Conservation (phyloP, 2,797 vertebrate genomes). For the Columba guinea region DNA sequence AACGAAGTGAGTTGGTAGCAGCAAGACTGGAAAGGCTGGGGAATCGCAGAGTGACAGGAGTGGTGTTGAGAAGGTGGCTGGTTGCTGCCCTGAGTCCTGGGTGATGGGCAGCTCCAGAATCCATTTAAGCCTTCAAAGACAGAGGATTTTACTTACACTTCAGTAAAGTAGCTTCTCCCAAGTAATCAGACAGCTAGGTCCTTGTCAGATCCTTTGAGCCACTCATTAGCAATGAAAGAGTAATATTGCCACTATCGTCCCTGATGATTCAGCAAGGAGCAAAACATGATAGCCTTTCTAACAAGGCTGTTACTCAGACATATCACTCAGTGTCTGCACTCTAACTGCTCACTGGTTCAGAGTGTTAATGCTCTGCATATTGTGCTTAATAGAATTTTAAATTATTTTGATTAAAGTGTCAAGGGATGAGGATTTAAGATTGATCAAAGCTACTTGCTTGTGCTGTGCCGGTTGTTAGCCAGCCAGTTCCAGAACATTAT, state of each 20-base stretch:
- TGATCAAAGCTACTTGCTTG: conserved; percentile 65
- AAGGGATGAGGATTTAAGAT: conserved; percentile 73
- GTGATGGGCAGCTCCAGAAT: background rate
- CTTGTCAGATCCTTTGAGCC: conserved; percentile 31
- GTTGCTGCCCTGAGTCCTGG: background rate
- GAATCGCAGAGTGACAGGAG: background rate
- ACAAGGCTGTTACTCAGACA: conserved; percentile 42
- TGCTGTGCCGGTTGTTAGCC: conserved; percentile 54
- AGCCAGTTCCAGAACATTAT: conserved; percentile 59
- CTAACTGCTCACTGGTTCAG: conserved; percentile 55
- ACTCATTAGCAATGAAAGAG: background rate
- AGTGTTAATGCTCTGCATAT: conserved; percentile 72
- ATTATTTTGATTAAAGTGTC: conserved; percentile 83
- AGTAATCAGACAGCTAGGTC: background rate
- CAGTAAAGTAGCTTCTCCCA: background rate
- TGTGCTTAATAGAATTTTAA: conserved; percentile 79
- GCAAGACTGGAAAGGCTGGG: background rate
- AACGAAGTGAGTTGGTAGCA: background rate
- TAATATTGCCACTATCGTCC: background rate
- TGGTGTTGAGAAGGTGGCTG: background rate
- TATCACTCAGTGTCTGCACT: background rate
- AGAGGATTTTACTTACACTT: background rate
- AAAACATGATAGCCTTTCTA: conserved; percentile 45
- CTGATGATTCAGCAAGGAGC: conserved; percentile 66
- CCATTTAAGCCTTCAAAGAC: background rate